A percentile compares a stretch with the other conserved stretches of the same genome.
Conservation (phyloP, 1,140 invertebrate species). For the Trissolcus basalis region DNA sequence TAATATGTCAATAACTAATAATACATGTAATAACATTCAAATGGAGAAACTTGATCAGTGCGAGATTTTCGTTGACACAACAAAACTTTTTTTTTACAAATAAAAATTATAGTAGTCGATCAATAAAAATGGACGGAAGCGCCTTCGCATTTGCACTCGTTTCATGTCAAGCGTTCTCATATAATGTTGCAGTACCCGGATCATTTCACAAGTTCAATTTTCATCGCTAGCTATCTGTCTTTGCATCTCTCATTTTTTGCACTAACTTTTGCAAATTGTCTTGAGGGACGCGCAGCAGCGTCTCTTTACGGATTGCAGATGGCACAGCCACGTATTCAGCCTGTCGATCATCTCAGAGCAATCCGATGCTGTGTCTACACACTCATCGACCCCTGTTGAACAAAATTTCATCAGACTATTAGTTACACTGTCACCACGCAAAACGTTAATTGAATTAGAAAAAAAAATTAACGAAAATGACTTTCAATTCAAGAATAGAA, state of each 20-base stretch:
- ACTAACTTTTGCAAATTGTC: slow-evolving; percentile 67
- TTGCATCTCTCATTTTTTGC: slow-evolving; percentile 24
- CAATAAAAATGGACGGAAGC: slow-evolving; percentile 20
- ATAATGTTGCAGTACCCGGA: slow-evolving; percentile 33
- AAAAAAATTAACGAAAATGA: too few species aligned
- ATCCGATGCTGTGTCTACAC: slow-evolving; percentile 72
- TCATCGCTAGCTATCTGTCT: slow-evolving; percentile 40
- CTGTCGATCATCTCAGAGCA: slow-evolving; percentile 75
- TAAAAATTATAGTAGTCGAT: slow-evolving; percentile 35
- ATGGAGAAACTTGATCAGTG: slow-evolving; percentile 16
- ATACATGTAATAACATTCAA: slow-evolving; percentile 37
- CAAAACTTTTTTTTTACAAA: slow-evolving; percentile 17
- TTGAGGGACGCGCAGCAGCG: slow-evolving; percentile 75
- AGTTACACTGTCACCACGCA: too few species aligned
- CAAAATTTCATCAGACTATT: neutral
- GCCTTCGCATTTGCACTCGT: slow-evolving; percentile 27
- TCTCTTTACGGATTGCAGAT: slow-evolving; percentile 74
- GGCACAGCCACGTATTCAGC: slow-evolving; percentile 76
- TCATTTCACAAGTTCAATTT: slow-evolving; percentile 47
- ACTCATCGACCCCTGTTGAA: slow-evolving; percentile 73
- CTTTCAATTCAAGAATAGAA: too few species aligned
- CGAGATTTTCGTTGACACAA: slow-evolving; percentile 15
- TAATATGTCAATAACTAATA: slow-evolving; percentile 38
- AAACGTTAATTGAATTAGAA: too few species aligned
- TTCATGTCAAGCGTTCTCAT: slow-evolving; percentile 35